Evolutionary conservation across 2,113 vertebrate species (phyloP), one percentile per base, ranked within the genome.

Genomic region (Fulmarus glacialis): DNA sequence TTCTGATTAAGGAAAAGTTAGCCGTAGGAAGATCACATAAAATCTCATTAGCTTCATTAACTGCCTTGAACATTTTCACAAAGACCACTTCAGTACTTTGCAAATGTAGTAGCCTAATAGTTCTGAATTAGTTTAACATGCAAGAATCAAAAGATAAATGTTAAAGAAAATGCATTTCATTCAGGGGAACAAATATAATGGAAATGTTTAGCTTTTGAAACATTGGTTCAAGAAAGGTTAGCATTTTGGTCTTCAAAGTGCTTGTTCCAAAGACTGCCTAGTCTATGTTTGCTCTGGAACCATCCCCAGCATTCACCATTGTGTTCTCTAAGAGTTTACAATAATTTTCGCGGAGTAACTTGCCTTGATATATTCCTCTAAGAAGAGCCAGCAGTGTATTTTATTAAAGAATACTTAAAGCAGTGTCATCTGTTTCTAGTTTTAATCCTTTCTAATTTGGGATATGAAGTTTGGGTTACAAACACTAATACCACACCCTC

Each of bases 401-500:
- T 84, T 72, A 95, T 29, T 92, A 64, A 87, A 80, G 72, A 79
- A 91, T 67, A 81, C 74, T 96, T 85, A 60, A 87, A 86, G 50
- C 11, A 6, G 40, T 64, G 20, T 56, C 82, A 96, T 89, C 88
- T 94, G 73, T 77, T 97, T 95, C 90, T 91, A 60, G 78, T 93
- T 96, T 38, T 52, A 91, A 77, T 88, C 93, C 91, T 67, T 91
- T 80, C 90, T 85, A 66, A 94, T 86, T 91, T 83, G 30, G 79
- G 32, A 89, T 80, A 47, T 42, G 50, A 70, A 91, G 52, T 72
- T 90, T 81, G 74, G 24, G 55, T 72, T 70, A 66, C 40, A 55
- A 91, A 83, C 38, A 59, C 40, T 85, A 93, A 83, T 36, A 47
- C 32, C 83, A 90, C 66, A 96, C 34, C 75, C 89, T 96, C 67